Conservation (phyloP, 2,888 invertebrate species). For the Trichopoda pennipes region DNA sequence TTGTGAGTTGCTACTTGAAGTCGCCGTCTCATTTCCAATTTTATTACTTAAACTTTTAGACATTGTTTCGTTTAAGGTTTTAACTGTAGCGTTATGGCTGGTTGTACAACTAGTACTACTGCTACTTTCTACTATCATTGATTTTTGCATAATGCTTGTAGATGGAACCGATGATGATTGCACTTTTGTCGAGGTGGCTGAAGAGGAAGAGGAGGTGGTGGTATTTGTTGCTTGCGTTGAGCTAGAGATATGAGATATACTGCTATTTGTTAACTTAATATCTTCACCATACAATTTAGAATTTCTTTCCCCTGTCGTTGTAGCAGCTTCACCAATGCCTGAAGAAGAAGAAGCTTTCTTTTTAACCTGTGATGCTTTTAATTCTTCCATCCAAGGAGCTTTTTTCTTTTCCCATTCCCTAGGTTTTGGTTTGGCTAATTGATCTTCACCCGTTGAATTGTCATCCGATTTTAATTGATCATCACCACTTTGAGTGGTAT, state of each 20-base stretch:
- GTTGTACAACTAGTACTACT: slow-evolving; percentile 61
- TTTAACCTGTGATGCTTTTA: slow-evolving; percentile 87
- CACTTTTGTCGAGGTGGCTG: slow-evolving; percentile 72
- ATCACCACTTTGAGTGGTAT: slow-evolving; percentile 67
- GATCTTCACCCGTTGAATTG: slow-evolving; percentile 77
- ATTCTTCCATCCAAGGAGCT: slow-evolving; percentile 91
- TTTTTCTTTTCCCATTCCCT: slow-evolving; percentile 88
- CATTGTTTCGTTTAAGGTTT: slow-evolving; percentile 67
- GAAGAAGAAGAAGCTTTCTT: slow-evolving; percentile 75
- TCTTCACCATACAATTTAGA: slow-evolving; percentile 75
- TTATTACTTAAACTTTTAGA: slow-evolving; percentile 69
- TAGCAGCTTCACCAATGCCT: slow-evolving; percentile 72
- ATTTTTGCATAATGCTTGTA: slow-evolving; percentile 75
- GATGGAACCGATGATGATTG: slow-evolving; percentile 77
- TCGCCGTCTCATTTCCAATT: slow-evolving; percentile 70
- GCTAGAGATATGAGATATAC: slow-evolving; percentile 53
- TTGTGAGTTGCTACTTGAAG: slow-evolving; percentile 58
- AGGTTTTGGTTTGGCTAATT: slow-evolving; percentile 84
- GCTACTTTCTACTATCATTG: slow-evolving; percentile 74
- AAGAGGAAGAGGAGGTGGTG: slow-evolving; percentile 57
- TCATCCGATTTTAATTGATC: slow-evolving; percentile 74
- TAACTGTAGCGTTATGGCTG: slow-evolving; percentile 66
- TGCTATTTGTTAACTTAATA: slow-evolving; percentile 63
- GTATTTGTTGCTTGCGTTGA: slow-evolving; percentile 44
- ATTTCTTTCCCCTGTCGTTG: slow-evolving; percentile 71